phyloP scores from a whole-genome alignment of 2,888 invertebrate genomes.

The Drosophila ustulata region DNA sequence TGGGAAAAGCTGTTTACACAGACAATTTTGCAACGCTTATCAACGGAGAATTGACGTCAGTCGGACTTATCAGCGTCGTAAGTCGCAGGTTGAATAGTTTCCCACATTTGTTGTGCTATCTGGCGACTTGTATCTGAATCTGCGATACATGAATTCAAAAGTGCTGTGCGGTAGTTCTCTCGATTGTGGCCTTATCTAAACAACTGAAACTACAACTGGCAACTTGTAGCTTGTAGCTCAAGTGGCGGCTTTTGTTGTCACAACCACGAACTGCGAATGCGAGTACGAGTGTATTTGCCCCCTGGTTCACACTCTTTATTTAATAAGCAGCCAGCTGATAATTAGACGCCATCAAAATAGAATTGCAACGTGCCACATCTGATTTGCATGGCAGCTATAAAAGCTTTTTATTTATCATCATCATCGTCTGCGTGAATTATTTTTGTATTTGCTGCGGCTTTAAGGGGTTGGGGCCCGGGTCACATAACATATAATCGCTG shows the following conservation, averaged over 20 bases:
- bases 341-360: slow-evolving; percentile 41
- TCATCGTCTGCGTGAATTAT: not conserved
- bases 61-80: slow-evolving; percentile 32
- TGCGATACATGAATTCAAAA: slow-evolving; percentile 12
- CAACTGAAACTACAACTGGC: slow-evolving; percentile 4
- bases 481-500: slow-evolving; percentile 38
- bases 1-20: slow-evolving; percentile 41
- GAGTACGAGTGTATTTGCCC: slow-evolving; percentile 33
- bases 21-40: slow-evolving; percentile 51
- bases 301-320: slow-evolving; percentile 58
- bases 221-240: slow-evolving; percentile 10
- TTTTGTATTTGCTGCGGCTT: slow-evolving; percentile 14
- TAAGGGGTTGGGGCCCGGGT: slow-evolving; percentile 23
- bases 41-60: slow-evolving; percentile 50
- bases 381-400: slow-evolving; percentile 35
- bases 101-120: slow-evolving; percentile 52
- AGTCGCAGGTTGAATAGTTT: slow-evolving; percentile 34
- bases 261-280: not conserved
- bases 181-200: slow-evolving; percentile 26
- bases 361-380: slow-evolving; percentile 53
- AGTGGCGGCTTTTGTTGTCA: slow-evolving; percentile 39
- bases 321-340: slow-evolving; percentile 57
- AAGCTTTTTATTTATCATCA: slow-evolving; percentile 36
- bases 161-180: slow-evolving; percentile 37
- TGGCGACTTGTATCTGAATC: slow-evolving; percentile 30